A percentile compares a stretch with the other conserved stretches of the same genome.
These are phyloP conservation scores for Sminthurides bifidus DNA, from an alignment of 1,140 invertebrate species.

Conservation along the genomic window DNA sequence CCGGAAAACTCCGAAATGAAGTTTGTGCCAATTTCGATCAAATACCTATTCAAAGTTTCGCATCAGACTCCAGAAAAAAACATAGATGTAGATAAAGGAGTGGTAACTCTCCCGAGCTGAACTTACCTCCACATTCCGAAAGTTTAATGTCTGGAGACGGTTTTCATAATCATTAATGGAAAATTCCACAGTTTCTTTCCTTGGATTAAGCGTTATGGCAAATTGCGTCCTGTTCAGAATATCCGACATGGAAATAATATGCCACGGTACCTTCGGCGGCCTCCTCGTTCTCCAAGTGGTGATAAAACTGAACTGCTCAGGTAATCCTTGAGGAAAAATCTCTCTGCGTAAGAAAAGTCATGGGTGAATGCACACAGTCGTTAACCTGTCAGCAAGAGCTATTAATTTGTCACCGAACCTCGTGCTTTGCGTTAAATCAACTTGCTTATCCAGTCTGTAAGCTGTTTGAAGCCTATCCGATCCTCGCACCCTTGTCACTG, in stretches of 20 bases:
- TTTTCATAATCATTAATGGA: slow-evolving; percentile 47
- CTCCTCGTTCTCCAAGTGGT: slow-evolving; percentile 50
- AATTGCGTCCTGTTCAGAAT: slow-evolving; percentile 50
- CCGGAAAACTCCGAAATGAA: slow-evolving; percentile 58
- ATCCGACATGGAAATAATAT: slow-evolving; percentile 53
- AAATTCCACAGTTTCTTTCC: slow-evolving; percentile 48
- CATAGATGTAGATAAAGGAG: neutral
- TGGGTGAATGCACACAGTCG: neutral
- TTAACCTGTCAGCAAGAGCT: neutral
- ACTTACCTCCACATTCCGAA: slow-evolving; percentile 45
- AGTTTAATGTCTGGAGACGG: slow-evolving; percentile 47
- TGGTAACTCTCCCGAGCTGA: neutral
- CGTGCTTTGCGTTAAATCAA: slow-evolving; percentile 56
- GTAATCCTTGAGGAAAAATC: slow-evolving; percentile 53
- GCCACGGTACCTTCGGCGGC: slow-evolving; percentile 51
- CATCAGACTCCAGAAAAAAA: neutral
- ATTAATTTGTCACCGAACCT: slow-evolving; percentile 40
- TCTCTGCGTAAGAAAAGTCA: slow-evolving; percentile 34
- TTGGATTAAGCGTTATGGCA: slow-evolving; percentile 54
- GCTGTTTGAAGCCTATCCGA: slow-evolving; percentile 62
- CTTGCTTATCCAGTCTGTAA: slow-evolving; percentile 55
- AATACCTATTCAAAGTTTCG: too few species aligned
- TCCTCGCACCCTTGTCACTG: slow-evolving; percentile 55
- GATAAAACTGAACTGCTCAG: slow-evolving; percentile 58
- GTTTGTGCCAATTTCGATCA: slow-evolving; percentile 64